Base-by-base conservation (phyloP, 2,888 invertebrate genomes). In the Cheilosia variabilis region DNA sequence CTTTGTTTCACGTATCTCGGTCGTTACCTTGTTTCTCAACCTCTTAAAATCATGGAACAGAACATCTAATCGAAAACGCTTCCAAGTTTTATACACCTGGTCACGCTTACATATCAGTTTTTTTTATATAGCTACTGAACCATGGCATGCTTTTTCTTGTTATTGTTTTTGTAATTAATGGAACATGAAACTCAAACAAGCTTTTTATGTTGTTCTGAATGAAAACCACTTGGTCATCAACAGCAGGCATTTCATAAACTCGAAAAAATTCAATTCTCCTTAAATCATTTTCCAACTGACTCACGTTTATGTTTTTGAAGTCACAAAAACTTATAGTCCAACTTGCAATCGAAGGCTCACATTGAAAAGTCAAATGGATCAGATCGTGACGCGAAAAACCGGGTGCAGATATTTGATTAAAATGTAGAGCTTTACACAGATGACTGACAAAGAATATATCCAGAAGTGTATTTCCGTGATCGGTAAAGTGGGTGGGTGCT, bases 341-440 rank as follows among this genome's bases (percentile, higher is more conserved):
- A 43, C 43, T 43, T 43, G n/a, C 43, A 43, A 43, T 43, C 43
- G 43, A 15, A n/a, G 43, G 43, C 43, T 43, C 43, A 43, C 43
- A 43, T 43, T 43, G 5, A 43, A 43, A 43, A 43, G 43, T 43
- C 43, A 43, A 43, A 43, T 43, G 43, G 43, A 65, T 65, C 37
- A 52, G 37, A 19, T 65, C 65, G 24, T 65, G 34, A 41, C 22
- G 65, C 65, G 65, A 43, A n/a, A n/a, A 43, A 6, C 43, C 43
- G n/a, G 43, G n/a, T 43, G 43, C 43, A n/a, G n/a, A 43, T 1
- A 65, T 52, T 37, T 52, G 37, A 63, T 34, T 63, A 13, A 43
- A 43, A n/a, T 43, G 43, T 43, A 43, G 43, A 43, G n/a, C 43
- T n/a, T 43, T 43, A 6, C n/a, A 43, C 4, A 45, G 15, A 62